phyloP scores from a whole-genome alignment of 2,797 vertebrate species.

The Gymnoscopelus microlampas region DNA sequence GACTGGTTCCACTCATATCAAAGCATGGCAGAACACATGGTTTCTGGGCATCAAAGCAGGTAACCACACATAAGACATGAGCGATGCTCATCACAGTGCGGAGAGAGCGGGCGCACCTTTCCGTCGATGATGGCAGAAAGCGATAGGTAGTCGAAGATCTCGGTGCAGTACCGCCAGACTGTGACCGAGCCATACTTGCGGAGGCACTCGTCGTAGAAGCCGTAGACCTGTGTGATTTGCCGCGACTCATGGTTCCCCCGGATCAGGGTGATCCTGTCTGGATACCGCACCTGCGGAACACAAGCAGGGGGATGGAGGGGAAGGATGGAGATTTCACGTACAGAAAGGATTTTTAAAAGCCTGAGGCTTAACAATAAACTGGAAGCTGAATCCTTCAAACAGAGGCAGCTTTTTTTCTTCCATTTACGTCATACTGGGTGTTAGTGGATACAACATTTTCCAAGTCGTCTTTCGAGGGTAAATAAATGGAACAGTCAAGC shows the following conservation, averaged over 20 bases:
- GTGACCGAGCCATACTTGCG: slow-evolving; percentile 96
- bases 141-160: slow-evolving; percentile 97
- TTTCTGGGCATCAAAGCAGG: no score
- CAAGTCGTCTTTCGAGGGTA: not conserved
- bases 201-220: slow-evolving; percentile 95
- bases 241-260: slow-evolving; percentile 94
- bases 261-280: slow-evolving; percentile 94
- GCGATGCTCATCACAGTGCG: no score
- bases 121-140: slow-evolving; percentile 96
- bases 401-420: no score
- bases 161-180: slow-evolving; percentile 96
- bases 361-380: no score
- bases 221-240: slow-evolving; percentile 96
- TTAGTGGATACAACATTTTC: no score
- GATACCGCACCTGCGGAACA: slow-evolving; percentile 88
- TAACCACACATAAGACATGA: no score
- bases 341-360: no score
- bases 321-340: not conserved
- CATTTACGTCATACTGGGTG: no score
- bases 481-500: not conserved
- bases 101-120: slow-evolving; percentile 80
- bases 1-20: no score
- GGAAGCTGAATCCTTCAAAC: no score
- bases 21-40: no score
- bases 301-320: not conserved